Evolutionary conservation across 2,113 vertebrate species (phyloP).

Genomic region (Canis aureus): DNA sequence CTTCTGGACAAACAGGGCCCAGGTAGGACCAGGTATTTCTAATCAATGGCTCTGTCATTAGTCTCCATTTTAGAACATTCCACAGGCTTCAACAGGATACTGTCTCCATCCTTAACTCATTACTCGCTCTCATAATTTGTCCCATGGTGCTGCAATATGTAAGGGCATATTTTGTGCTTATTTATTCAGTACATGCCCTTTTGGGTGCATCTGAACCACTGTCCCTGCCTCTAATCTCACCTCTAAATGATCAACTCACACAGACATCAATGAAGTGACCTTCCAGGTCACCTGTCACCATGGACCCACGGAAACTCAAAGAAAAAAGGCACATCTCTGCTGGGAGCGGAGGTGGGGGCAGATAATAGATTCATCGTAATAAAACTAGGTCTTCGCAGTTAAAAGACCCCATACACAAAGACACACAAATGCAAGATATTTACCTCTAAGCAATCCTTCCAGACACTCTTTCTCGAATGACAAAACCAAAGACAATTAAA

Average conservation of each 20-base stretch:
- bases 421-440: neutral
- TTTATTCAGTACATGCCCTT: neutral
- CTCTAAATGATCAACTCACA: constrained; percentile 32
- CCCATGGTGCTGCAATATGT: neutral
- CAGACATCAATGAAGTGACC: constrained; percentile 58
- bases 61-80: neutral
- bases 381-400: neutral
- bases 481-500: neutral
- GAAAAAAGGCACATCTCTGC: neutral
- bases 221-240: constrained; percentile 9
- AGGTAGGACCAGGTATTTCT: neutral
- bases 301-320: constrained; percentile 32
- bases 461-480: neutral
- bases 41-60: neutral
- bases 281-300: constrained; percentile 43
- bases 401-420: neutral
- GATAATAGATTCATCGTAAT: constrained; percentile 46
- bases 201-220: constrained; percentile 13
- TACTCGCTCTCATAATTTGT: neutral
- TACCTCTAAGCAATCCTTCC: neutral
- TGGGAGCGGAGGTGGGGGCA: too few relatives aligned
- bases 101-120: neutral
- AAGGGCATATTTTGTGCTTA: neutral
- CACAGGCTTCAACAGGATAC: neutral
- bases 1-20: neutral